Evolutionary conservation across 2,113 vertebrate genomes (phyloP).

Genomic region (Chitala chitala): DNA sequence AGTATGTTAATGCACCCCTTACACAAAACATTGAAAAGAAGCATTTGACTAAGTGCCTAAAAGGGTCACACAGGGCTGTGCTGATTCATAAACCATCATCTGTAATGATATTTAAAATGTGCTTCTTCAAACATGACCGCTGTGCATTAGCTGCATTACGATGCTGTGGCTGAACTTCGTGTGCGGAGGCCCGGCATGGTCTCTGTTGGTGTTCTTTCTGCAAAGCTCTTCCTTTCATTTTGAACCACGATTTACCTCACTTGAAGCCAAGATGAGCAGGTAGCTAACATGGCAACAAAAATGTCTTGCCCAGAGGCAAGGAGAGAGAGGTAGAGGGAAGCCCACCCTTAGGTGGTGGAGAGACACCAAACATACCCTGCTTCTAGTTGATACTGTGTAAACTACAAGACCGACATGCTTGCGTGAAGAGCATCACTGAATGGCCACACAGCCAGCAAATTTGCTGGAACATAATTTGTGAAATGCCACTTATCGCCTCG

Average conservation of each 20-base stretch:
- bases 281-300: not conserved
- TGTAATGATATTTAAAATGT: not conserved
- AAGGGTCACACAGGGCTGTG: no score
- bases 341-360: no score
- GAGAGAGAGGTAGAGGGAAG: no score
- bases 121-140: not conserved
- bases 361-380: no score
- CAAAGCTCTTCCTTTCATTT: not conserved
- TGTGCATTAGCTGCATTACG: not conserved
- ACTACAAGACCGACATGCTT: no score
- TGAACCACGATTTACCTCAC: not conserved
- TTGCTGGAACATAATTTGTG: no score
- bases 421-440: no score
- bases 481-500: no score
- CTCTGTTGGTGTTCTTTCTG: not conserved
- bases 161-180: not conserved
- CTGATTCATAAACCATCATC: constrained; percentile 12
- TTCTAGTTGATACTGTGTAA: no score
- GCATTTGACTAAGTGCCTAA: constrained; percentile 5
- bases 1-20: constrained; percentile 10
- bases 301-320: no score
- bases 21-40: not conserved
- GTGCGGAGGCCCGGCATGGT: not conserved
- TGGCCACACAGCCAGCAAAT: no score
- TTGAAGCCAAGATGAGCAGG: not conserved